A percentile compares a stretch with the other conserved stretches of the same genome.
phyloP scores from a whole-genome alignment of 2,113 vertebrate species.

The Anhinga anhinga region DNA sequence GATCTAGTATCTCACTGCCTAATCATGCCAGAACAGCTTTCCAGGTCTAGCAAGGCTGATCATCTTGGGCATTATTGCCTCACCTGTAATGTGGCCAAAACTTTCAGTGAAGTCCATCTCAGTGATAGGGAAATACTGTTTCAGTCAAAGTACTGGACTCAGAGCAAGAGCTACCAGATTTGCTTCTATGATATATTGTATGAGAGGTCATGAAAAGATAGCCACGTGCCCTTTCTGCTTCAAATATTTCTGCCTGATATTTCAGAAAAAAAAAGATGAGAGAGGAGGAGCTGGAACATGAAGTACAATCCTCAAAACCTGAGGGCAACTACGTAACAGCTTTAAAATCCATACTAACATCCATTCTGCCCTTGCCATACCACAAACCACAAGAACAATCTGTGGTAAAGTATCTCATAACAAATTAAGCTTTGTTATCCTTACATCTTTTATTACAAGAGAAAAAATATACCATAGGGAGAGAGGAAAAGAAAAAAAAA shows the following conservation, averaged over 20 bases:
- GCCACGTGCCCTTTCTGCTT: rapidly evolving
- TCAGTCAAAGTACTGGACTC: neutral
- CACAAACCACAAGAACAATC: neutral
- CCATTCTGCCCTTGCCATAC: neutral
- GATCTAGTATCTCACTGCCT: neutral
- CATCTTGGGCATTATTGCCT: neutral
- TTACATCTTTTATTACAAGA: neutral
- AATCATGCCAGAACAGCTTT: neutral
- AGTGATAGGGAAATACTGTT: neutral
- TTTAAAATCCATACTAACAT: neutral
- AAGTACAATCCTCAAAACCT: neutral
- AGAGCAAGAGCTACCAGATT: neutral
- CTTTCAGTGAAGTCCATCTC: neutral
- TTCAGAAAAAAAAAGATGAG: neutral
- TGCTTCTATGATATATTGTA: neutral
- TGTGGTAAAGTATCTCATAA: neutral
- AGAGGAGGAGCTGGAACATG: neutral
- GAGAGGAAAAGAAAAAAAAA: neutral
- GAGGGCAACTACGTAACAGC: neutral
- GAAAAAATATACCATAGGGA: neutral
- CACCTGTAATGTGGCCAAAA: rapidly evolving
- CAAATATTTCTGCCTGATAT: neutral
- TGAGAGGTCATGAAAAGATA: neutral
- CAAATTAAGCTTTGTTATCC: neutral
- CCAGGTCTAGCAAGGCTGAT: neutral